Conservation (phyloP, 2,888 invertebrate genomes). For the Glyphotaelius pellucidus region DNA sequence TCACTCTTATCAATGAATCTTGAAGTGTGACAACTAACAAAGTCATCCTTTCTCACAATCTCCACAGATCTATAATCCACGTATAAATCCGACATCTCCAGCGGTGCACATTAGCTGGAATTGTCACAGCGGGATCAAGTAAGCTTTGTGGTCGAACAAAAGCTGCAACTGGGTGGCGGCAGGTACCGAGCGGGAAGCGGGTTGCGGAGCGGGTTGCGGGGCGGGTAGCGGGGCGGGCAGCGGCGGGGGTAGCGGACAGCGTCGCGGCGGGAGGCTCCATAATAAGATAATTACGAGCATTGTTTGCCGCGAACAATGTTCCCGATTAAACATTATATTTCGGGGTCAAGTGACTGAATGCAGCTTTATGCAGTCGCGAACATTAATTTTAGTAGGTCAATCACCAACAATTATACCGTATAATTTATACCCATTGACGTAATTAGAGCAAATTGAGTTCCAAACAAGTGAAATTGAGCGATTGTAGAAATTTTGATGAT, state of each 20-base stretch:
- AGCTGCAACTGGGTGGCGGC: slow-evolving; percentile 46
- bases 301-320: slow-evolving; percentile 40
- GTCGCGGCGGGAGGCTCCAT: slow-evolving; percentile 35
- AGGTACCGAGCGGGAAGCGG: neutral
- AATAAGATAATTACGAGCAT: slow-evolving; percentile 61
- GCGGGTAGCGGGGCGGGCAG: neutral
- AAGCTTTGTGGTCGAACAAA: slow-evolving; percentile 62
- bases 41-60: neutral
- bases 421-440: neutral
- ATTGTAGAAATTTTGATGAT: too few species aligned
- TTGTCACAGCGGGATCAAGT: slow-evolving; percentile 58
- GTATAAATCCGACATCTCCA: slow-evolving; percentile 45
- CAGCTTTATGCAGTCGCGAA: neutral
- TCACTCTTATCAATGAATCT: neutral
- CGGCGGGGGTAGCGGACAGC: neutral
- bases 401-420: neutral
- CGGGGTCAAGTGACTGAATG: neutral
- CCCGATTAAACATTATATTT: slow-evolving; percentile 14
- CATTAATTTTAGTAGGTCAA: neutral
- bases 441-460: neutral
- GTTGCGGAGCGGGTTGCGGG: neutral
- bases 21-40: neutral
- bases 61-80: neutral
- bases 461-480: too few species aligned
- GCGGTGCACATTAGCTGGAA: slow-evolving; percentile 61